Evolutionary conservation across 2,888 invertebrate species (phyloP), one percentile per base, ranked within the genome.

Genomic region (Cyrtodaria siliqua): DNA sequence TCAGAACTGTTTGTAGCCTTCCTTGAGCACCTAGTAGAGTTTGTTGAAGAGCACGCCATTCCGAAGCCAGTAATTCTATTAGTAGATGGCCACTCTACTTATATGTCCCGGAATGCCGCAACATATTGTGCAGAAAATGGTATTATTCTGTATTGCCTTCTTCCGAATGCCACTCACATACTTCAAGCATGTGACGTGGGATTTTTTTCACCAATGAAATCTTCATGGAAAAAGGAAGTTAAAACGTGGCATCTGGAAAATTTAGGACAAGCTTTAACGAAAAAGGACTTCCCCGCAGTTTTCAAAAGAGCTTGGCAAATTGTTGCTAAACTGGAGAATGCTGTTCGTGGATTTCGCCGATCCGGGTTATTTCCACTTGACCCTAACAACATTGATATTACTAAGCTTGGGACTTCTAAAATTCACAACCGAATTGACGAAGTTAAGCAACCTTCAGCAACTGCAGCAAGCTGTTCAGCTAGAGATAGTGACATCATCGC

Each of bases 81-180:
- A 49, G 76, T 80, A 1, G 80, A 80, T 52, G 76, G 73, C 0
- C 76, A 80, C 23, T 66, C 64, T 1, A 75, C 75, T 1, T 62
- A 63, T 29, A 59, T 70, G 47, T 59, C 57, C 0, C 49, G 55
- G 0, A 38, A 52, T 4, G 64, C 74, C 6, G 23, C 70, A 27
- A 24, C 33, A 3, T 66, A 40, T 24, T 76, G 73, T 38, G 3
- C 20, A 4, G 49, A 66, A 23, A 62, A 79, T 18, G 76, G 64
- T 9, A 64, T 79, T 12, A 61, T 76, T 18, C 40, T 79, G 26
- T 79, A 76, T 56, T 79, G 75, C 33, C 56, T 75, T 1, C 44
- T 69, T 12, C 53, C 67, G 26, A 63, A 79, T 33, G 60, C 75
- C 12, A 76, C 57, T 12, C 79, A 75, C 59, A 27, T 75, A 14